Percentiles rank a stretch among this genome's conserved stretches.
These are phyloP conservation scores for Volucella bombylans DNA, from an alignment of 2,888 invertebrate genomes.

Conservation along the genomic window DNA sequence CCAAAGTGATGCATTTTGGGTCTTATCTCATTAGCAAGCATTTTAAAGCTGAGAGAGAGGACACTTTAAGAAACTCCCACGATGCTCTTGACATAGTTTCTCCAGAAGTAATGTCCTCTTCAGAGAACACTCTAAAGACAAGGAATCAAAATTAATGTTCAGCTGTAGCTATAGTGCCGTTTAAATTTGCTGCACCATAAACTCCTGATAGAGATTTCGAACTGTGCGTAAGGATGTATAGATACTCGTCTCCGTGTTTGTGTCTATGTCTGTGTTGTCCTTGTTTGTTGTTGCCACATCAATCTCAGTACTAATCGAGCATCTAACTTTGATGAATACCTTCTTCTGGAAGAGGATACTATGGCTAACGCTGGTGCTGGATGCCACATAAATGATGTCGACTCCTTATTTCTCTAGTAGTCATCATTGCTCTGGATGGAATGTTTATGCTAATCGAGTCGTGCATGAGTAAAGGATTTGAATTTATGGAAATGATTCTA, in stretches of 20 bases:
- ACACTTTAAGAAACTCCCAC: conserved; percentile 32
- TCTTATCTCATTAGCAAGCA: conserved; percentile 61
- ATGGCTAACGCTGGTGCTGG: neutral
- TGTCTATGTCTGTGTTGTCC: neutral
- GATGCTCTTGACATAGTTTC: conserved; percentile 62
- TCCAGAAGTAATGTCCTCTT: conserved; percentile 9
- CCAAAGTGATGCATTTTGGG: conserved; percentile 51
- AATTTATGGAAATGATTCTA: conserved; percentile 62
- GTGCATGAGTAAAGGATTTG: conserved; percentile 51
- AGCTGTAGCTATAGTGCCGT: conserved; percentile 12
- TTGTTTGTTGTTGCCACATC: conserved; percentile 62
- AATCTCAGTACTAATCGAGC: conserved; percentile 66
- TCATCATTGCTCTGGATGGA: neutral
- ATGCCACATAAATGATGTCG: neutral
- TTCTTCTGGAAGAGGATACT: neutral
- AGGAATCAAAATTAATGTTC: conserved; percentile 26
- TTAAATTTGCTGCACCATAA: conserved; percentile 45
- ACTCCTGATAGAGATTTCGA: conserved; percentile 24
- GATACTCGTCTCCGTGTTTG: neutral
- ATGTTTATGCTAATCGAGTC: conserved; percentile 54
- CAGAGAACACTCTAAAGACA: neutral
- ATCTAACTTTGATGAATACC: conserved; percentile 66
- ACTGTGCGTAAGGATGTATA: neutral
- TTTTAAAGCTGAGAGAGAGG: conserved; percentile 35
- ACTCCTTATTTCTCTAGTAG: neutral